These are phyloP conservation scores for Takifugu flavidus DNA, from an alignment of 2,113 vertebrate genomes.

Conservation along the genomic window DNA sequence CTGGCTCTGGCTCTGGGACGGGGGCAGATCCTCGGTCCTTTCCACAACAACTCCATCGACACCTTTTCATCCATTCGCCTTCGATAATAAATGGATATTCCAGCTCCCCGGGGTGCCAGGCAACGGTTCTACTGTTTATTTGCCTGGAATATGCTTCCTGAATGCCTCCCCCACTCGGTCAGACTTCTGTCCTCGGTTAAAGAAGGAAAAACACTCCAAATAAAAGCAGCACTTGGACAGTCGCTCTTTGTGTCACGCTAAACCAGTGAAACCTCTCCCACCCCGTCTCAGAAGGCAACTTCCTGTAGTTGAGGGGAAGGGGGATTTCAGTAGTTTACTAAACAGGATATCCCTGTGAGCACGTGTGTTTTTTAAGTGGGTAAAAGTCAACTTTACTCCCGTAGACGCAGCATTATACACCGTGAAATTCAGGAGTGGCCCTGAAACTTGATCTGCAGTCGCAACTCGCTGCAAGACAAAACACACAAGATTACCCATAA, in stretches of 20 bases:
- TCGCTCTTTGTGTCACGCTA: slow-evolving; percentile 18
- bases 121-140: not conserved
- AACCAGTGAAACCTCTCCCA: slow-evolving; percentile 10
- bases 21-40: not conserved
- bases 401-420: not conserved
- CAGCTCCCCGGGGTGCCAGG: not conserved
- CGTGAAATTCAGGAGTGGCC: slow-evolving; percentile 8
- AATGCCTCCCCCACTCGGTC: slow-evolving; percentile 16
- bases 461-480: not conserved
- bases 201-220: not conserved
- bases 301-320: slow-evolving; percentile 40
- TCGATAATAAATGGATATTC: slow-evolving; percentile 1
- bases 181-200: slow-evolving; percentile 4
- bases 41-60: not conserved
- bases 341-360: slow-evolving; percentile 58
- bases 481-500: no score
- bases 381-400: slow-evolving; percentile 7
- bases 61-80: slow-evolving; percentile 2
- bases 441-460: slow-evolving; percentile 15
- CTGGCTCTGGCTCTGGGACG: slow-evolving; percentile 17
- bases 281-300: slow-evolving; percentile 14
- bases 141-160: slow-evolving; percentile 1
- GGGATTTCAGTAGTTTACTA: slow-evolving; percentile 33
- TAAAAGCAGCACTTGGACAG: slow-evolving; percentile 14
- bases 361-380: slow-evolving; percentile 8